These are phyloP conservation scores for Harlomillsia oculata DNA, from an alignment of 1,140 invertebrate species.

Conservation along the genomic window DNA sequence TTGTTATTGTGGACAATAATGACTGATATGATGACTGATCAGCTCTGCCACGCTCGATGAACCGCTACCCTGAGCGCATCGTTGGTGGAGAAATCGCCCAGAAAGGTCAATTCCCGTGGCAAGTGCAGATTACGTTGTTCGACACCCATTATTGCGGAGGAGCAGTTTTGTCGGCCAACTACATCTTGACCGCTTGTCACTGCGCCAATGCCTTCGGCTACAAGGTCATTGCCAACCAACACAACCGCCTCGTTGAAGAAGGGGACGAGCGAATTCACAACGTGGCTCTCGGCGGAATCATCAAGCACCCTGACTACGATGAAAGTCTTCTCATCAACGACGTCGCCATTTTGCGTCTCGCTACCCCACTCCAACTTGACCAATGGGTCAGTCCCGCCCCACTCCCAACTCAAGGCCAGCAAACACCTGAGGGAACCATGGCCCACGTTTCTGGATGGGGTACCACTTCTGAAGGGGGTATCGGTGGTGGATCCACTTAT, in stretches of 20 bases:
- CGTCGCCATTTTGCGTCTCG: slow-evolving; percentile 13
- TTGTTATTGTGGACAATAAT: no score
- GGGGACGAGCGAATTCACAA: slow-evolving; percentile 4
- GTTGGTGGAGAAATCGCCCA: slow-evolving; percentile 9
- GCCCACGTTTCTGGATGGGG: slow-evolving; percentile 15
- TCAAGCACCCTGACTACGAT: slow-evolving; percentile 14
- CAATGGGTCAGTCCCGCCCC: background rate
- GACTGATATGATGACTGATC: no score
- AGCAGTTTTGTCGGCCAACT: slow-evolving; percentile 1
- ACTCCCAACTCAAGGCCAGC: background rate
- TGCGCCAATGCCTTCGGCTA: slow-evolving; percentile 3
- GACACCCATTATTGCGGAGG: slow-evolving; percentile 14
- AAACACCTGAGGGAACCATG: background rate
- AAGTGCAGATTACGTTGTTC: slow-evolving; percentile 5
- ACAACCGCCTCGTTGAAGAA: slow-evolving; percentile 2
- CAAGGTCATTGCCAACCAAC: slow-evolving; percentile 4
- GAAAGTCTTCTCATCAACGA: slow-evolving; percentile 1
- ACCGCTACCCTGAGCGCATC: slow-evolving; percentile 7
- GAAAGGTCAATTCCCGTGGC: slow-evolving; percentile 17
- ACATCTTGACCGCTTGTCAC: slow-evolving; percentile 16
- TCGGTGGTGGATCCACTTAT: slow-evolving; percentile 6
- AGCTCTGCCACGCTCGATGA: no score
- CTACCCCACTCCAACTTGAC: background rate
- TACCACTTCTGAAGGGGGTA: slow-evolving; percentile 1
- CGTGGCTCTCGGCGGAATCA: slow-evolving; percentile 2